Evolutionary conservation across 2,888 invertebrate genomes (phyloP).

Genomic region (Hymenopus coronatus): DNA sequence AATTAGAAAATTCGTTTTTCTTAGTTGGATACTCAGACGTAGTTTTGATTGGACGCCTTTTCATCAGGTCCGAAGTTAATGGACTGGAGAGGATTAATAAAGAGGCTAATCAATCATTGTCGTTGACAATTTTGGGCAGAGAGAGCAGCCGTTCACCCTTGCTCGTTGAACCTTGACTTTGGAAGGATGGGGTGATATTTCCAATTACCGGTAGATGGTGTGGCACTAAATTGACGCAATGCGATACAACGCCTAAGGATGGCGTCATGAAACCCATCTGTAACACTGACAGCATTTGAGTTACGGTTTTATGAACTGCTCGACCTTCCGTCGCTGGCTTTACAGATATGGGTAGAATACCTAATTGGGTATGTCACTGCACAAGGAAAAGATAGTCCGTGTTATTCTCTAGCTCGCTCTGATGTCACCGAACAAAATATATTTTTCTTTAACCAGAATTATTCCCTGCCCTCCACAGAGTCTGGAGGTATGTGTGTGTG

Average conservation of each 20-base stretch:
- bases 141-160: background rate
- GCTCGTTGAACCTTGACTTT: background rate
- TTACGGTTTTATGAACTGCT: background rate
- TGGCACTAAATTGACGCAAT: background rate
- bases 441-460: too few relatives aligned
- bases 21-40: background rate
- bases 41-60: background rate
- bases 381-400: too few relatives aligned
- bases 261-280: background rate
- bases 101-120: background rate
- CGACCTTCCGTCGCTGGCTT: background rate
- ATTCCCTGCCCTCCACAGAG: too few relatives aligned
- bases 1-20: background rate
- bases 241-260: background rate
- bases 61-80: background rate
- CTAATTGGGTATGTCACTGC: background rate
- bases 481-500: too few relatives aligned
- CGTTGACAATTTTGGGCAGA: background rate
- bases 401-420: too few relatives aligned
- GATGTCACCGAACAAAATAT: too few relatives aligned
- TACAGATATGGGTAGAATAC: background rate
- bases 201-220: constrained; percentile 7
- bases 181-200: background rate
- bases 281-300: background rate
- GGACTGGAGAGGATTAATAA: background rate